These are phyloP conservation scores for Drosophila teissieri DNA, from an alignment of 1,140 invertebrate species.

Conservation along the genomic window DNA sequence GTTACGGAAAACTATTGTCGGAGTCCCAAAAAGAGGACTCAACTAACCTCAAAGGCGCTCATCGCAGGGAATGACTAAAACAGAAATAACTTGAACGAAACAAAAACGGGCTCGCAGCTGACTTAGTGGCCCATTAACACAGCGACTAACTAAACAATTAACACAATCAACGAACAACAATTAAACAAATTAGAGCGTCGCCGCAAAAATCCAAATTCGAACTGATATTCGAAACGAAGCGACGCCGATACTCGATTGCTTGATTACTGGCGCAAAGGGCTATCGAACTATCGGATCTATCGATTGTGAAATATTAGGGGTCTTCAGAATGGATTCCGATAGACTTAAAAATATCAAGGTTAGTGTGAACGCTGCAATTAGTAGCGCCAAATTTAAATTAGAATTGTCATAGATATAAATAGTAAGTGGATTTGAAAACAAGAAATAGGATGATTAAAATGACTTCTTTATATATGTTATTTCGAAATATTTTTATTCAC, in stretches of 20 bases:
- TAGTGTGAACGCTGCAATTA: neutral
- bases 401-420: neutral
- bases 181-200: conserved; percentile 27
- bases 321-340: neutral
- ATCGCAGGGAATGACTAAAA: conserved; percentile 31
- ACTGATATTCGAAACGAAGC: conserved; percentile 34
- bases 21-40: neutral
- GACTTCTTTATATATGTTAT: neutral
- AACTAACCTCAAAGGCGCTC: conserved; percentile 78
- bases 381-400: neutral
- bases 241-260: conserved; percentile 1
- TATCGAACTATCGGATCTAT: neutral
- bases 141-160: conserved; percentile 39
- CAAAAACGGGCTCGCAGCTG: conserved; percentile 7
- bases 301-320: neutral
- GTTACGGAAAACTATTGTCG: neutral
- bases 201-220: conserved; percentile 37
- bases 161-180: conserved; percentile 44
- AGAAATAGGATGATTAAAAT: neutral
- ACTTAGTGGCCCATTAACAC: conserved; percentile 36
- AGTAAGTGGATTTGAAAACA: too few relatives aligned
- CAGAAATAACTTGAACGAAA: conserved; percentile 23
- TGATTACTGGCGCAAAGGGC: conserved; percentile 1
- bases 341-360: too few relatives aligned
- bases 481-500: conserved; percentile 22